Evolutionary conservation across 2,113 vertebrate species (phyloP).

Genomic region (Lophura nycthemera): DNA sequence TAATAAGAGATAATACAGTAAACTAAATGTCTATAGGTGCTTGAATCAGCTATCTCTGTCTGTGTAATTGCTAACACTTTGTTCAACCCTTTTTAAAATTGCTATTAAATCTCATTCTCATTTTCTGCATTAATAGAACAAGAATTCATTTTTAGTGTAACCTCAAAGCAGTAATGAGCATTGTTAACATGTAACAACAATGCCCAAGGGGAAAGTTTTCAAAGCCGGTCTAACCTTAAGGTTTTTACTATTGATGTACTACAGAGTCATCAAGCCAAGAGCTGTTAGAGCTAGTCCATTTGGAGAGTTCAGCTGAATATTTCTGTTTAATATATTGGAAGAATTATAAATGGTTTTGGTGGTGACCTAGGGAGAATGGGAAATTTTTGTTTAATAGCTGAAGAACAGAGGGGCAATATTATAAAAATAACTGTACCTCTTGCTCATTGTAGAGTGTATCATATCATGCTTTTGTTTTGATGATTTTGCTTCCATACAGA

Average conservation of each 20-base stretch:
- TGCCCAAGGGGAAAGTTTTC: conserved; percentile 42
- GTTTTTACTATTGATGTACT: conserved; percentile 38
- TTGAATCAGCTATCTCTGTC: conserved; percentile 35
- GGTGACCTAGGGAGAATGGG: conserved; percentile 8
- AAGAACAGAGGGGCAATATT: not conserved
- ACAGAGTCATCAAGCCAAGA: conserved; percentile 6
- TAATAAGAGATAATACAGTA: conserved; percentile 25
- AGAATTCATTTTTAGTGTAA: conserved; percentile 64
- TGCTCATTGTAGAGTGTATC: conserved; percentile 17
- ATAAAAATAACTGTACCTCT: not conserved
- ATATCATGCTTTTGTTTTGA: conserved; percentile 21
- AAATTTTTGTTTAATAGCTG: conserved; percentile 29
- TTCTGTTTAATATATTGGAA: conserved; percentile 6
- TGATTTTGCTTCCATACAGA: conserved; percentile 9
- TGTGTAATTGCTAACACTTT: conserved; percentile 54
- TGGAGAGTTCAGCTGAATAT: conserved; percentile 20
- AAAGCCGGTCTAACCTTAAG: conserved; percentile 43
- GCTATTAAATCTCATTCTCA: conserved; percentile 55
- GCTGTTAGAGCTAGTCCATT: conserved; percentile 17
- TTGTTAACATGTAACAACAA: conserved; percentile 61
- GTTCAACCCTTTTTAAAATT: conserved; percentile 42
- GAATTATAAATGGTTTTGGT: conserved; percentile 39
- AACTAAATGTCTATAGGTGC: conserved; percentile 50
- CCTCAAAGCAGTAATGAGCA: conserved; percentile 52
- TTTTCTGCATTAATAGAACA: conserved; percentile 59